Percentiles rank a stretch among this genome's conserved stretches.
Evolutionary conservation across 2,797 vertebrate genomes (phyloP).

Genomic region (Cirrhinus molitorella): DNA sequence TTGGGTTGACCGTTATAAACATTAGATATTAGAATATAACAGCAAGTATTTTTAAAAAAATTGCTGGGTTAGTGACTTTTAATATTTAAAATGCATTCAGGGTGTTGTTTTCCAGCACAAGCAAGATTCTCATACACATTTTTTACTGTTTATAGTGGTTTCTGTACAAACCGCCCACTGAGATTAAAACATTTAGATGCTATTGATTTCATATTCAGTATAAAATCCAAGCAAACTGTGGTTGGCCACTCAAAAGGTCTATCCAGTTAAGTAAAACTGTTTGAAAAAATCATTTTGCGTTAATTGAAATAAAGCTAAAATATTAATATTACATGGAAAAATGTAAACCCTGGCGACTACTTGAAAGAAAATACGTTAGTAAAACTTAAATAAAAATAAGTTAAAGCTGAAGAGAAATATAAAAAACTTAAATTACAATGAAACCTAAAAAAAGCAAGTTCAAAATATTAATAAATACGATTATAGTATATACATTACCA

Average conservation of each 20-base stretch:
- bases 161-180: background rate
- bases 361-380: background rate
- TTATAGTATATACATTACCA: background rate
- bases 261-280: background rate
- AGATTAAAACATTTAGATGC: background rate
- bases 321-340: too few relatives aligned
- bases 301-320: background rate
- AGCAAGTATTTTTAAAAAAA: background rate
- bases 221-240: background rate
- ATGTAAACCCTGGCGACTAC: background rate
- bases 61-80: background rate
- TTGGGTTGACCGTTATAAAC: background rate
- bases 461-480: background rate
- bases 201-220: background rate
- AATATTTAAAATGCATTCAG: background rate
- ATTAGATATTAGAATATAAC: background rate
- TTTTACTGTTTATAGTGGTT: background rate
- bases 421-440: background rate
- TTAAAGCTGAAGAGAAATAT: too few relatives aligned
- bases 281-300: background rate
- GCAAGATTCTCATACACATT: background rate
- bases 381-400: background rate
- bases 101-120: background rate
- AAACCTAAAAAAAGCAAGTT: too few relatives aligned
- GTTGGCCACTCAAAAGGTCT: background rate